Evolutionary conservation across 1,140 invertebrate species (phyloP).

Genomic region (Trichonephila clavipes): DNA sequence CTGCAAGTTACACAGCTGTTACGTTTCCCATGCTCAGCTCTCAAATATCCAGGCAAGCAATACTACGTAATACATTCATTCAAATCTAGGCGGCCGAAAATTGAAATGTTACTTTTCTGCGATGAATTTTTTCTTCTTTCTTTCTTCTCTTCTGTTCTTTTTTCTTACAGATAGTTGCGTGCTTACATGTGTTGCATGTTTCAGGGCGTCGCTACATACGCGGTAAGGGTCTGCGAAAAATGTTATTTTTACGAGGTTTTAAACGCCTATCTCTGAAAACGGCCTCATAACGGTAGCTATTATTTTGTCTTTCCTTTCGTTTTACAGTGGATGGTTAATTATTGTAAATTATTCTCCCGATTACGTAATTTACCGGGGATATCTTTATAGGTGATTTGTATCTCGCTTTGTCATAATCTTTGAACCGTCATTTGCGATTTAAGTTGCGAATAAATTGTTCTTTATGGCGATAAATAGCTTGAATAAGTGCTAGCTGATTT

Average conservation of each 20-base stretch:
- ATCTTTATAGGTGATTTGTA: constrained; percentile 23
- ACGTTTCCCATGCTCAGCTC: neutral
- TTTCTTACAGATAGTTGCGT: neutral
- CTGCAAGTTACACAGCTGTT: constrained; percentile 29
- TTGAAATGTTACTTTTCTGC: constrained; percentile 35
- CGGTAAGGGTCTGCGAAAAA: neutral
- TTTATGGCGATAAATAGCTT: neutral
- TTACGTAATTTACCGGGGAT: neutral
- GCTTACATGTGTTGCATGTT: constrained; percentile 8
- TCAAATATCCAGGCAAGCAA: constrained; percentile 1
- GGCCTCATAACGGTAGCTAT: neutral
- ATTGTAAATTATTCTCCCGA: constrained; percentile 15
- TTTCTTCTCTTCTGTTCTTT: neutral
- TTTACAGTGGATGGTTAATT: neutral
- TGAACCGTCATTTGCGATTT: neutral
- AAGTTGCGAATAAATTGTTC: neutral
- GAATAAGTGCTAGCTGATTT: neutral
- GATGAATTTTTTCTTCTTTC: neutral
- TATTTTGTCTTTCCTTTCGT: constrained; percentile 8
- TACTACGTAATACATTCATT: constrained; percentile 29
- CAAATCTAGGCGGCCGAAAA: constrained; percentile 11
- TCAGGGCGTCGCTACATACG: neutral
- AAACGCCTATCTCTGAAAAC: constrained; percentile 8
- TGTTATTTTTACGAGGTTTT: constrained; percentile 27
- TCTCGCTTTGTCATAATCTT: neutral